Evolutionary conservation across 2,797 vertebrate genomes (phyloP), one percentile per base, ranked within the genome.

Genomic region (Semaprochilodus insignis): DNA sequence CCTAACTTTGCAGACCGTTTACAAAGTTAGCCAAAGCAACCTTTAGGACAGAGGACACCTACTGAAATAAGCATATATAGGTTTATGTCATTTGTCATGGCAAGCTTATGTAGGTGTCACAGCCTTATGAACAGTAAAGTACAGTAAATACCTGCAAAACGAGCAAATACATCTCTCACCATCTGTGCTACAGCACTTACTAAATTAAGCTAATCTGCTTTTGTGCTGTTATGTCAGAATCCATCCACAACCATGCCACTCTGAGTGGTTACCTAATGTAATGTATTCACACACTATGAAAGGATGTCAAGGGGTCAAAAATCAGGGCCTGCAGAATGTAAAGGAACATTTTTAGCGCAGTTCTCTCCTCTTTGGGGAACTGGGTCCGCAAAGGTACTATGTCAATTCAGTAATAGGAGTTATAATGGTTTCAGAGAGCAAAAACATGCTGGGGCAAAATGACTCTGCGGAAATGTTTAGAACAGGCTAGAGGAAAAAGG

Each of bases 361-460:
- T 82, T 81, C 79, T 44, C 34, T 77, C 76, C 86, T 83, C 54
- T 89, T 90, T 82, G 65, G 80, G 87, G 85, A 89, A 86, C 88
- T 85, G 78, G 34, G 76, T 27, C 60, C 86, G 78, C 87, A 85
- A 85, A 90, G 82, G 83, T 89, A 83, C 87, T 87, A 88, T 74
- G 87, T 90, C 84, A 88, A 74, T 81, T 77, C 74, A 73, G 85
- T 81, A 83, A 83, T 65, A 83, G 72, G 59, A 75, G 59, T 74
- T 74, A 52, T 66, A 82, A 81, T 78, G 52, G 60, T 77, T 86
- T 81, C 65, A 83, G 16, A 74, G 66, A 77, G 44, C 19, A 34
- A 83, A 63, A 44, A 72, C 63, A 70, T 27, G 27, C 51, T 74
- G 55, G 69, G 52, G 54, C 66, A 72, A 65, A 16, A 76, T 57